Evolutionary conservation across 2,797 vertebrate genomes (phyloP).

Genomic region (Lateolabrax maculatus): DNA sequence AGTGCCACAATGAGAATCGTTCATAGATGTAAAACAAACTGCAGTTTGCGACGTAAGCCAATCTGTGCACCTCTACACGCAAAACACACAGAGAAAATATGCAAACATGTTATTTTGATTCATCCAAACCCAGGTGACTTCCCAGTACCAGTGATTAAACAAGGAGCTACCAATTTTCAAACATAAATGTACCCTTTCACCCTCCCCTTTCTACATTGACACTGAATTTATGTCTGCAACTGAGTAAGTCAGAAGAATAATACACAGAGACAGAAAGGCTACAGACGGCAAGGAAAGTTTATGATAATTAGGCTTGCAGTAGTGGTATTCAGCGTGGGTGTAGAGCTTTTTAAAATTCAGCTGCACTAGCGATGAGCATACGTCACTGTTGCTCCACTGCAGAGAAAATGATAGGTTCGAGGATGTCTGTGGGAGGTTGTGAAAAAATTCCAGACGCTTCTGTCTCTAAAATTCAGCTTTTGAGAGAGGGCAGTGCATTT

Average conservation of each 20-base stretch:
- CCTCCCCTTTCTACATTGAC: slow-evolving; percentile 40
- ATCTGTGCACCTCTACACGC: slow-evolving; percentile 29
- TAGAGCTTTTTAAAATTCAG: slow-evolving; percentile 89
- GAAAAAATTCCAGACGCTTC: slow-evolving; percentile 82
- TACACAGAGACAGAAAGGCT: slow-evolving; percentile 62
- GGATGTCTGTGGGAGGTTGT: slow-evolving; percentile 87
- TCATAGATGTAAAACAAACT: slow-evolving; percentile 32
- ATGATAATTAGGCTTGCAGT: slow-evolving; percentile 85
- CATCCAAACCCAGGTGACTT: slow-evolving; percentile 44
- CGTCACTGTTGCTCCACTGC: slow-evolving; percentile 87
- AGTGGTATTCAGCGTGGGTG: slow-evolving; percentile 86
- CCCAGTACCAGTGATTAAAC: slow-evolving; percentile 38
- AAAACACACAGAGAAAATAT: slow-evolving; percentile 17
- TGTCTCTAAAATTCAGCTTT: slow-evolving; percentile 75
- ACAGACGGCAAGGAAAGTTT: slow-evolving; percentile 77
- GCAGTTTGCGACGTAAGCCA: slow-evolving; percentile 23
- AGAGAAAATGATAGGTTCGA: slow-evolving; percentile 89
- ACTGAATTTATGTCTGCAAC: slow-evolving; percentile 59
- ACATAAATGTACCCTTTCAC: slow-evolving; percentile 15
- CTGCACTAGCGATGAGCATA: slow-evolving; percentile 84
- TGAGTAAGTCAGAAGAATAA: slow-evolving; percentile 57
- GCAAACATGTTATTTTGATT: slow-evolving; percentile 39
- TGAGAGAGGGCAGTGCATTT: slow-evolving; percentile 52
- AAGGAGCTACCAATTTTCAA: slow-evolving; percentile 42
- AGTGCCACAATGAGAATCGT: slow-evolving; percentile 12